Evolutionary conservation across 2,113 vertebrate species (phyloP).

Genomic region (Alosa alosa): DNA sequence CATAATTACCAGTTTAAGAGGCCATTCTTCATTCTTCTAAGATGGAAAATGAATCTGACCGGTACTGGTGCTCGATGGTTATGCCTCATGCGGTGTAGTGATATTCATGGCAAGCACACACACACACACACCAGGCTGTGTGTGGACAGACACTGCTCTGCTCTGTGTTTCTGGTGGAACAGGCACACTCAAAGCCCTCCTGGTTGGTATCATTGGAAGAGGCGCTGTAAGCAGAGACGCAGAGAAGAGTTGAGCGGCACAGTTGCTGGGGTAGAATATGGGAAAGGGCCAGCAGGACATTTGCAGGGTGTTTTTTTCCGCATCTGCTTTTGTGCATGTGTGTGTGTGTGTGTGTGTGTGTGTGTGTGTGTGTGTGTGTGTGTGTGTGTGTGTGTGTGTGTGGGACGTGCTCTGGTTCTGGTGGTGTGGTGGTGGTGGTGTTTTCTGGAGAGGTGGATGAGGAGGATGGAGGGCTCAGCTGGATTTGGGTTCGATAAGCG

Average conservation of each 20-base stretch:
- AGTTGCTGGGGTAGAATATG: not conserved
- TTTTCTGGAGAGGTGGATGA: constrained; percentile 64
- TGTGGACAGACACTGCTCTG: not conserved
- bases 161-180: not conserved
- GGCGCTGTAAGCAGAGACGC: not conserved
- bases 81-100: not conserved
- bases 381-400: not conserved
- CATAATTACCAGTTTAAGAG: not conserved
- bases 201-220: not conserved
- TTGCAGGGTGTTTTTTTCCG: not conserved
- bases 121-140: not conserved
- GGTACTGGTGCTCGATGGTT: not conserved
- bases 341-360: constrained; percentile 1
- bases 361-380: too few relatives aligned
- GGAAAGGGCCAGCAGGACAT: not conserved
- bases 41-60: not conserved
- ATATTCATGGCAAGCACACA: not conserved
- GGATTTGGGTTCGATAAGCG: constrained; percentile 71
- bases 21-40: not conserved
- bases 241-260: not conserved
- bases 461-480: constrained; percentile 61
- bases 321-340: not conserved
- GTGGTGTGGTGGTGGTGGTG: constrained; percentile 23
- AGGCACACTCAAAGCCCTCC: not conserved
- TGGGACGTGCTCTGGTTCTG: not conserved